Evolutionary conservation across 2,888 invertebrate genomes (phyloP).

Genomic region (Lutraria lutraria): DNA sequence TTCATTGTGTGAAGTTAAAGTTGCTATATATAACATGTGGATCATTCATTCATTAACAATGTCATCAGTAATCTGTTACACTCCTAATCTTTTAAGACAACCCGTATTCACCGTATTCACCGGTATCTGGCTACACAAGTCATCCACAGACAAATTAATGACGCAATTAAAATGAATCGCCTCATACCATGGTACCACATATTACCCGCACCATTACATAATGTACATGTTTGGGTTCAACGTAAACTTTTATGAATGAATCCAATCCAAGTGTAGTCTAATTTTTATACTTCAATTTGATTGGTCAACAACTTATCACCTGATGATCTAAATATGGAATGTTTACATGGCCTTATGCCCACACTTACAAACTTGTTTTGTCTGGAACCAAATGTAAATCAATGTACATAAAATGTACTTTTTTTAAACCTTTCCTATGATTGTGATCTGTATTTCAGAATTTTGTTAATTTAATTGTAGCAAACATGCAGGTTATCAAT

Average conservation of each 20-base stretch:
- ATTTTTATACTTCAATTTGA: neutral
- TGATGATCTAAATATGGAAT: neutral
- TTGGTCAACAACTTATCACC: constrained; percentile 1
- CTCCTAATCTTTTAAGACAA: neutral
- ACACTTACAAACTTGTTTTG: too few relatives aligned
- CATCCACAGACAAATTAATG: neutral
- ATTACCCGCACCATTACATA: neutral
- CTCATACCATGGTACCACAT: neutral
- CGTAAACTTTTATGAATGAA: constrained; percentile 5
- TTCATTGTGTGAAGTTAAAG: too few relatives aligned
- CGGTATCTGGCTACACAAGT: neutral
- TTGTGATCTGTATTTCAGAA: too few relatives aligned
- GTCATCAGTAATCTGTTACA: neutral
- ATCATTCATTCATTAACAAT: neutral
- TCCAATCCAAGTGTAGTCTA: neutral
- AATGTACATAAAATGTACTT: too few relatives aligned
- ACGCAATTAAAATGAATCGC: neutral
- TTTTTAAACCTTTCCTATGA: too few relatives aligned
- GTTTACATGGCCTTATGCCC: neutral
- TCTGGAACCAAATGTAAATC: too few relatives aligned
- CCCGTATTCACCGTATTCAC: too few relatives aligned
- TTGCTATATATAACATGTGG: too few relatives aligned
- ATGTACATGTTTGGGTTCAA: neutral
- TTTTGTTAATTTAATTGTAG: too few relatives aligned
- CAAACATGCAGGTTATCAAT: too few relatives aligned